phyloP scores from a whole-genome alignment of 2,888 invertebrate genomes.

The Marronus borbonicus region DNA sequence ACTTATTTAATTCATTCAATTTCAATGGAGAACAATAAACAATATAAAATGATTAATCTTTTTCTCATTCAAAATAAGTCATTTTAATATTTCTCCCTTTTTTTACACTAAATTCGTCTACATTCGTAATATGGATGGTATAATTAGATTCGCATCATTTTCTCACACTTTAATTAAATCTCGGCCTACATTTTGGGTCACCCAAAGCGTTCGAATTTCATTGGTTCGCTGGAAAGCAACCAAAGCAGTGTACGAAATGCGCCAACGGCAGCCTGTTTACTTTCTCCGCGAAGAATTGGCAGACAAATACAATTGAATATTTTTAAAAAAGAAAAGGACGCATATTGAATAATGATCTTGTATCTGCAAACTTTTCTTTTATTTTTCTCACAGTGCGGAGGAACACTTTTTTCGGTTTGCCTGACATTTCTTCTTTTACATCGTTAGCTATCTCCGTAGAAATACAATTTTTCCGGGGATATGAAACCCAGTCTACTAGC shows the following conservation, averaged over 20 bases:
- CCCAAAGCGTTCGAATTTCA: constrained; percentile 5
- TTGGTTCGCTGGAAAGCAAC: constrained; percentile 19
- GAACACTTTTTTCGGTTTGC: constrained; percentile 6
- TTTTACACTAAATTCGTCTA: constrained; percentile 13
- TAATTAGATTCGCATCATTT: constrained; percentile 28
- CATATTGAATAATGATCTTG: constrained; percentile 21
- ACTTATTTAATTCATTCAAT: too few relatives aligned
- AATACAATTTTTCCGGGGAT: neutral
- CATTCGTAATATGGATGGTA: neutral
- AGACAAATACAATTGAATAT: constrained; percentile 35
- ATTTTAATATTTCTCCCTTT: too few relatives aligned
- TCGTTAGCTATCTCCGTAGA: constrained; percentile 6
- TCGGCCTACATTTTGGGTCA: constrained; percentile 22
- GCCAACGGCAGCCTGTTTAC: neutral
- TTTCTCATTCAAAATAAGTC: too few relatives aligned
- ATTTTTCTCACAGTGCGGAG: constrained; percentile 2
- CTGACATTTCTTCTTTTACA: constrained; percentile 1
- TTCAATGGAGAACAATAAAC: too few relatives aligned
- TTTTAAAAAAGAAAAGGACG: constrained; percentile 25
- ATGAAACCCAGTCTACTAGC: neutral
- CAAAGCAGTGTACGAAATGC: constrained; percentile 5
- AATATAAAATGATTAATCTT: too few relatives aligned
- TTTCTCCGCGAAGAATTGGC: neutral
- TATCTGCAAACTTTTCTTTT: constrained; percentile 36
- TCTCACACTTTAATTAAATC: constrained; percentile 30